A percentile compares a stretch with the other conserved stretches of the same genome.
Conservation (phyloP, 2,888 invertebrate species). For the Julus scandinavius region DNA sequence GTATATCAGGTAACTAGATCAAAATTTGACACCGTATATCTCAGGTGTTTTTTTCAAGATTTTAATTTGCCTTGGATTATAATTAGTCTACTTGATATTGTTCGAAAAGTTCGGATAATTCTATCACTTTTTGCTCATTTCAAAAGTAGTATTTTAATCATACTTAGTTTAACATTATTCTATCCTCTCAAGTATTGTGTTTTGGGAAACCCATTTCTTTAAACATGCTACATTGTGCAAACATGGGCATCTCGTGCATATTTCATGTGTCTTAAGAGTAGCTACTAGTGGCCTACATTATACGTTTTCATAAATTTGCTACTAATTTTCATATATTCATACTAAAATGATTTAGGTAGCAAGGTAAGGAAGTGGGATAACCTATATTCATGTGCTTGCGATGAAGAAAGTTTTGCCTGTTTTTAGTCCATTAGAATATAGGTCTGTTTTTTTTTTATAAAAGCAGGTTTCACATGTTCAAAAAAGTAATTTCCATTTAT, state of each 20-base stretch:
- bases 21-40: background rate
- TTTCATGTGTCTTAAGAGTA: background rate
- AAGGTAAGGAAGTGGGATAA: background rate
- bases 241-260: background rate
- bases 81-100: background rate
- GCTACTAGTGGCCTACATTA: background rate
- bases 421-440: background rate
- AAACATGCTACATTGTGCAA: background rate
- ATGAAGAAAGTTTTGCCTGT: constrained; percentile 24
- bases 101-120: background rate
- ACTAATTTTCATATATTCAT: background rate
- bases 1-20: background rate
- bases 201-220: constrained; percentile 1
- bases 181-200: background rate
- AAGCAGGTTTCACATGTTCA: background rate
- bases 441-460: constrained; percentile 22
- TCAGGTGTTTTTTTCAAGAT: background rate
- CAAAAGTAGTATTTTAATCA: background rate
- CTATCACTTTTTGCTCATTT: background rate
- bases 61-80: background rate
- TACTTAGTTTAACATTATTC: background rate
- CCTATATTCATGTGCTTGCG: background rate
- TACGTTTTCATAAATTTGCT: background rate
- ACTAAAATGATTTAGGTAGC: background rate
- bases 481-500: constrained; percentile 44